Evolutionary conservation across 2,797 vertebrate species (phyloP).

Genomic region (Sparidentex hasta): DNA sequence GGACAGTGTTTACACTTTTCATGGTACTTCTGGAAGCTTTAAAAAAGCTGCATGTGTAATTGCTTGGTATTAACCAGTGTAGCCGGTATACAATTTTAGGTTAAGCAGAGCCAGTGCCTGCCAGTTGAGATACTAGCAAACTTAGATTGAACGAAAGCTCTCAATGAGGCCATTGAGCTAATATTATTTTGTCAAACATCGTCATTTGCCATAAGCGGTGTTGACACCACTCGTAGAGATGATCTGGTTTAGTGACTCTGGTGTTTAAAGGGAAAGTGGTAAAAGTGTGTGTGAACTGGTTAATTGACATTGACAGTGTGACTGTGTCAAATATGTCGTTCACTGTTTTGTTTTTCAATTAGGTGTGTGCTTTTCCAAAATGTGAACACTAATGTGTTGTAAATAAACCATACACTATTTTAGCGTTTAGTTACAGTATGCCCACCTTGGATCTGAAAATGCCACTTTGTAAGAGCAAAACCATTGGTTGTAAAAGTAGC

Average conservation of each 20-base stretch:
- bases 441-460: slow-evolving; percentile 30
- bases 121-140: slow-evolving; percentile 6
- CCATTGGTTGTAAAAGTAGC: not conserved
- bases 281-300: not conserved
- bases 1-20: slow-evolving; percentile 70
- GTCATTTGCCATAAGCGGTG: slow-evolving; percentile 11
- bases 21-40: slow-evolving; percentile 83
- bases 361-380: slow-evolving; percentile 12
- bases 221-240: slow-evolving; percentile 20
- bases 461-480: slow-evolving; percentile 16
- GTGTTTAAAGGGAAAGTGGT: slow-evolving; percentile 12
- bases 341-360: slow-evolving; percentile 10
- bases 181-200: too few species aligned
- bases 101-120: slow-evolving; percentile 21
- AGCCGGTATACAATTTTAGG: slow-evolving; percentile 54
- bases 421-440: not conserved
- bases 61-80: slow-evolving; percentile 80
- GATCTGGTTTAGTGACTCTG: slow-evolving; percentile 30
- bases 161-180: too few species aligned
- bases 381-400: slow-evolving; percentile 3
- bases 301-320: slow-evolving; percentile 2
- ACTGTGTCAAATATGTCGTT: not conserved
- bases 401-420: slow-evolving; percentile 1
- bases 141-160: too few species aligned
- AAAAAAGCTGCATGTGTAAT: slow-evolving; percentile 90